phyloP scores from a whole-genome alignment of 2,888 invertebrate species.

The Pedicia rivosa region DNA sequence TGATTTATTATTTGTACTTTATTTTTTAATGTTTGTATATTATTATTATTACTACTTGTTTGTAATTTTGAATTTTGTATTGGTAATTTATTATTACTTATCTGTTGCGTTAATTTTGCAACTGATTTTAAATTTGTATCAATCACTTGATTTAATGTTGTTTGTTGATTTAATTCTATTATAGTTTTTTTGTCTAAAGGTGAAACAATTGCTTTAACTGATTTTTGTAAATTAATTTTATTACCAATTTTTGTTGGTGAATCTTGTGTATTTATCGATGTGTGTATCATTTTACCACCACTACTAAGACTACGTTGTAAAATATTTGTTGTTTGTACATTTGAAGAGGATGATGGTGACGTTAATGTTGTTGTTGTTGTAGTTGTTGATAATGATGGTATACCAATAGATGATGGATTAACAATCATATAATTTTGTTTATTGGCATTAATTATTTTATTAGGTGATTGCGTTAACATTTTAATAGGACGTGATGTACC shows the following conservation, averaged over 20 bases:
- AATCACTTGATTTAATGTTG: neutral
- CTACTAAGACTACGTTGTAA: no score
- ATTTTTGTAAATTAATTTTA: no score
- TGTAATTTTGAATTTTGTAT: no score
- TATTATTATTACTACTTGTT: no score
- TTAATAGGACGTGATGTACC: neutral
- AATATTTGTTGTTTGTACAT: no score
- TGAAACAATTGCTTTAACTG: no score
- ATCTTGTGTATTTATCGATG: no score
- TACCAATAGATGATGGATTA: neutral
- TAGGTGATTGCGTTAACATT: neutral
- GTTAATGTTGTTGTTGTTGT: neutral
- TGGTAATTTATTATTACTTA: neutral
- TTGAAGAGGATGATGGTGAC: neutral
- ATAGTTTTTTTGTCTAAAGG: no score
- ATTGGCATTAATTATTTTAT: neutral
- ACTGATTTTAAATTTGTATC: constrained; percentile 1
- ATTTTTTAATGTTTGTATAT: neutral
- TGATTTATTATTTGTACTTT: constrained; percentile 5
- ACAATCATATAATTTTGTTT: neutral
- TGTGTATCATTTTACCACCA: no score
- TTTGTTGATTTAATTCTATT: no score
- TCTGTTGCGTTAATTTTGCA: neutral
- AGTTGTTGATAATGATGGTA: constrained; percentile 1
- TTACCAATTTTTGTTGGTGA: no score